Base-by-base conservation (phyloP, 2,113 vertebrate species). In the Tapirus terrestris region DNA sequence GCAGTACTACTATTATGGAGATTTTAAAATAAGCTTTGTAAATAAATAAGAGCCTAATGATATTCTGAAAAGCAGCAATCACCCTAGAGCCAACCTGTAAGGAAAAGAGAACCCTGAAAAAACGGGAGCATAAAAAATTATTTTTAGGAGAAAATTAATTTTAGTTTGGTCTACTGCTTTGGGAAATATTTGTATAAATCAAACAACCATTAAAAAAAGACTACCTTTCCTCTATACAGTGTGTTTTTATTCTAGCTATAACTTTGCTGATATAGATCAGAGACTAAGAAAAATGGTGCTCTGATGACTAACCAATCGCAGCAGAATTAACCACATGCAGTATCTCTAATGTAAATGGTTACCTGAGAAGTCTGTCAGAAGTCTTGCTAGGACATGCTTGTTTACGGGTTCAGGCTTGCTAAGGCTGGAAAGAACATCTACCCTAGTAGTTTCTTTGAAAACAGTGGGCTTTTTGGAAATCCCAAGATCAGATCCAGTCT, bases 321-420 rank as follows among this genome's bases (percentile, higher is more conserved):
- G 89, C 70, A 92, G 90, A 93, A 89, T 53, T 58, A 94, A 89
- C 48, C 88, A 89, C 96, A 98, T 95, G 94, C 91, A 97, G 58
- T 89, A 97, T 77, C 96, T 97, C 96, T 94, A 93, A 91, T 31
- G 39, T 73, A 97, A 97, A 91, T 2, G 14, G 73, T 98, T 99
- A 99, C 99, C 99, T 99, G 99, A 99, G 97, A 99, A 96, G 98
- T 99, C 97, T 97, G 99, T 99, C 99, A 99, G 99, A 98, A 99
- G 98, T 98, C 99, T 98, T 98, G 98, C 98, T 99, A 99, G 98
- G 91, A 98, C 98, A 99, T 98, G 99, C 98, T 99, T 98, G 94
- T 96, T 95, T 96, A 99, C 98, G 72, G 93, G 72, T 58, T 95
- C 98, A 75, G 92, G 96, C 95, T 95, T 96, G 97, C 65, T 97